phyloP scores from a whole-genome alignment of 2,888 invertebrate genomes.

The Aspidapion aeneum region DNA sequence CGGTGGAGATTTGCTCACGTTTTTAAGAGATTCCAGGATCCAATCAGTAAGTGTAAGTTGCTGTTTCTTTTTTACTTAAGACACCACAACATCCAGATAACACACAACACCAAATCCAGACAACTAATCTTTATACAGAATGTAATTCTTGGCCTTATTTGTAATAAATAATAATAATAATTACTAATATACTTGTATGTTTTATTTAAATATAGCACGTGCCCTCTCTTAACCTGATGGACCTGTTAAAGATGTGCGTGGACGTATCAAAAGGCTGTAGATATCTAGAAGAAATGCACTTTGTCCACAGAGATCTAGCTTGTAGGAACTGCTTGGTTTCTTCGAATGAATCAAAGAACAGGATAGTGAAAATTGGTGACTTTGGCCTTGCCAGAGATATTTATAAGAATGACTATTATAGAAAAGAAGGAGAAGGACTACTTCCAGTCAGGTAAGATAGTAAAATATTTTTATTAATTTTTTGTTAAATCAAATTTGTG shows the following conservation, averaged over 20 bases:
- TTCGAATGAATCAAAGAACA: slow-evolving; percentile 58
- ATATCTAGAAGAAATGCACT: slow-evolving; percentile 95
- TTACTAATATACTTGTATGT: too few relatives aligned
- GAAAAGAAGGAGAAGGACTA: slow-evolving; percentile 88
- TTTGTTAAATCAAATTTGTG: too few relatives aligned
- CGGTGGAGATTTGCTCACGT: slow-evolving; percentile 91
- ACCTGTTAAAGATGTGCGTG: slow-evolving; percentile 88
- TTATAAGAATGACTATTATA: slow-evolving; percentile 95
- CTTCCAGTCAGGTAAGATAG: slow-evolving; percentile 67
- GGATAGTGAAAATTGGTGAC: slow-evolving; percentile 95
- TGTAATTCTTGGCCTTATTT: too few relatives aligned
- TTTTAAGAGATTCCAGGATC: slow-evolving; percentile 78
- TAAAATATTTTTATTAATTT: background rate
- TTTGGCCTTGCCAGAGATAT: slow-evolving; percentile 96
- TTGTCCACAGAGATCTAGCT: slow-evolving; percentile 95
- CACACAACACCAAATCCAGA: too few relatives aligned
- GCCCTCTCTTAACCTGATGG: slow-evolving; percentile 70
- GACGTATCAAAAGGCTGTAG: slow-evolving; percentile 95
- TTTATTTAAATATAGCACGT: background rate
- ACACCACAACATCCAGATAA: too few relatives aligned
- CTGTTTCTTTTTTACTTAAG: too few relatives aligned
- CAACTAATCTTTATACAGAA: too few relatives aligned
- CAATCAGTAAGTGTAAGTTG: slow-evolving; percentile 61
- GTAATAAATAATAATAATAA: too few relatives aligned
- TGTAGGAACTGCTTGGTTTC: slow-evolving; percentile 95